phyloP scores from a whole-genome alignment of 2,113 vertebrate species.

The Octodon degus region DNA sequence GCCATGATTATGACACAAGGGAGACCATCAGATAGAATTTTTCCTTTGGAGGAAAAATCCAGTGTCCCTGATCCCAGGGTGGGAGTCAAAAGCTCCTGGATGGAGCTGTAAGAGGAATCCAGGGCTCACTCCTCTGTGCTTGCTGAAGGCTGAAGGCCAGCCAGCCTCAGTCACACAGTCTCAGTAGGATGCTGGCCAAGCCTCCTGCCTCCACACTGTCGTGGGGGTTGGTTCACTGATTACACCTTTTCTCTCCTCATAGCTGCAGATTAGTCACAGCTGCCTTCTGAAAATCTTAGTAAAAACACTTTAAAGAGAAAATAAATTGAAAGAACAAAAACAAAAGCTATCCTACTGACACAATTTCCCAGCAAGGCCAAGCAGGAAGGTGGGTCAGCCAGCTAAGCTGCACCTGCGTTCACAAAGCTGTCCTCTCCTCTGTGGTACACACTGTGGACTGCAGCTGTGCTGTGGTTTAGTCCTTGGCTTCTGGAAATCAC shows the following conservation, averaged over 20 bases:
- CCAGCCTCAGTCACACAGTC: neutral
- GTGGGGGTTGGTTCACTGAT: neutral
- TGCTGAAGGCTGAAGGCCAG: neutral
- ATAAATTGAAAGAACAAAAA: constrained; percentile 12
- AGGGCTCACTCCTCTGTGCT: neutral
- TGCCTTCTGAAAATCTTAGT: neutral
- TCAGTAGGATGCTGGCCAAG: neutral
- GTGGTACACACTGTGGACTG: rapidly evolving
- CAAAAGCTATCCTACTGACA: constrained; percentile 43
- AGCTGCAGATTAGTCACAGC: neutral
- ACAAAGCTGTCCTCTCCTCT: neutral
- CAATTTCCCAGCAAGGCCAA: neutral
- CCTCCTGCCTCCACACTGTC: neutral
- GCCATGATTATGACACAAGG: neutral
- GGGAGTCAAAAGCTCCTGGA: neutral
- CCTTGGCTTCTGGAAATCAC: neutral
- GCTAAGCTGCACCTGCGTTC: neutral
- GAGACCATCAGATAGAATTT: neutral
- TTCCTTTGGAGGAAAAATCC: neutral
- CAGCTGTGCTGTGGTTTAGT: rapidly evolving
- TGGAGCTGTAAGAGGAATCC: neutral
- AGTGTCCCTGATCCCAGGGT: rapidly evolving
- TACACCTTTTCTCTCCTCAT: neutral
- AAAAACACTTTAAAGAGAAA: neutral
- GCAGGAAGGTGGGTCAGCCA: neutral